phyloP scores from a whole-genome alignment of 2,888 invertebrate species.

The Gymnosoma rotundatum region DNA sequence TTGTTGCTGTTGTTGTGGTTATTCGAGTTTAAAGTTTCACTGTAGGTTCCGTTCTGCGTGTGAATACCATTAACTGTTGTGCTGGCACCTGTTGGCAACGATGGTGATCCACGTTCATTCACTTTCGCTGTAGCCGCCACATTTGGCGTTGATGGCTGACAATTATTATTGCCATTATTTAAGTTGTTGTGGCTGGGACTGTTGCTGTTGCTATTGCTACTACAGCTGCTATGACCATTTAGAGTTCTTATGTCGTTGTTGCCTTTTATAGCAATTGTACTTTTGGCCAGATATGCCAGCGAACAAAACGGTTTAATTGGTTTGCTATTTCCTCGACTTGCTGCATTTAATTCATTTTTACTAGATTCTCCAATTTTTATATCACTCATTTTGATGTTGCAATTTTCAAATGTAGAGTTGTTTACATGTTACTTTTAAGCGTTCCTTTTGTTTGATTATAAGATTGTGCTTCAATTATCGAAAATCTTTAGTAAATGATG shows the following conservation, averaged over 20 bases:
- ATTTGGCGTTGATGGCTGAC: conserved; percentile 67
- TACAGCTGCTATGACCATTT: conserved; percentile 65
- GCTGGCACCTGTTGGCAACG: conserved; percentile 72
- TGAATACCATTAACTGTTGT: conserved; percentile 63
- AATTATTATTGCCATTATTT: conserved; percentile 57
- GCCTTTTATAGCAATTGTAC: conserved; percentile 72
- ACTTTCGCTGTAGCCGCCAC: conserved; percentile 72
- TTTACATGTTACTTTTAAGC: conserved; percentile 21
- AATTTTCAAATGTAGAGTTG: background rate
- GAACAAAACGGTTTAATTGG: conserved; percentile 73
- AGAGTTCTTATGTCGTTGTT: conserved; percentile 67
- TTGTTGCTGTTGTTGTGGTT: conserved; percentile 25
- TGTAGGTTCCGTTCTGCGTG: conserved; percentile 50
- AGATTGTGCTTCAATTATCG: background rate
- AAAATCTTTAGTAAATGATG: too few species aligned
- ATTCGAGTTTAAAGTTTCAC: conserved; percentile 7
- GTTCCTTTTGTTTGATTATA: background rate
- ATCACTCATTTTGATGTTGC: conserved; percentile 65
- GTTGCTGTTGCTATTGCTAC: background rate
- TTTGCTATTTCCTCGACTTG: conserved; percentile 43
- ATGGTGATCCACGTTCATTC: conserved; percentile 72
- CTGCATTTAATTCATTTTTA: conserved; percentile 52
- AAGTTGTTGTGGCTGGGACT: conserved; percentile 26
- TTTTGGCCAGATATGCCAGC: conserved; percentile 74
- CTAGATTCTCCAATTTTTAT: conserved; percentile 38